Evolutionary conservation across 2,797 vertebrate species (phyloP), one percentile per base, ranked within the genome.

Genomic region (Microctenopoma steveboyesi): DNA sequence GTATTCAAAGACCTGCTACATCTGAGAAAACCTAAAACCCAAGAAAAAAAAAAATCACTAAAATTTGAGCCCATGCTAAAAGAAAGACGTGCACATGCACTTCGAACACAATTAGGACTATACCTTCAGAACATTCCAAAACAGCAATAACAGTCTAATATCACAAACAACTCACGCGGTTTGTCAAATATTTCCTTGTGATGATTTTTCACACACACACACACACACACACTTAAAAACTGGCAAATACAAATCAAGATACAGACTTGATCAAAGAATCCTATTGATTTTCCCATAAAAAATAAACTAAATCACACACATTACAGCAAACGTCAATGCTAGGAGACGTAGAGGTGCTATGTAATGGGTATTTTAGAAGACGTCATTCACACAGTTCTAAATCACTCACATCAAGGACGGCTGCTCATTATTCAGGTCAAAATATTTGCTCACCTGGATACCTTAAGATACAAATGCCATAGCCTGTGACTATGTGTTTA

Each of bases 101-200:
- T 56, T 73, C 67, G 81, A 49, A 64, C 13, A 0, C 3, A 30
- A 74, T 63, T 58, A 72, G 47, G 8, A 16, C 58, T 45, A 59
- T 48, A 66, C 35, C 4, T 52, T 35, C 43, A 43, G 52, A 4
- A 62, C 64, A 54, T 1, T 12, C 14, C 42, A 2, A 0, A 4
- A 22, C 15, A 65, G 35, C 14, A 18, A 68, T 37, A 30, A 37
- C 6, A 35, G 40, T 4, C 40, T 33, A n/a, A 25, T 30, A 37
- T 49, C 8, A 22, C 48, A 16, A 69, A 55, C 59, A 77, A 86
- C 73, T 75, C 58, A 75, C 48, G 70, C 55, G 53, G 81, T 82
- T 79, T 74, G 68, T 65, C 75, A 39, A 51, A 61, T 75, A 11
- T 58, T n/a, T 60, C n/a, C 22, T 61, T 48, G 30, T 59, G 42